These are phyloP conservation scores for Tipula confusa DNA, from an alignment of 2,888 invertebrate genomes.

Conservation along the genomic window DNA sequence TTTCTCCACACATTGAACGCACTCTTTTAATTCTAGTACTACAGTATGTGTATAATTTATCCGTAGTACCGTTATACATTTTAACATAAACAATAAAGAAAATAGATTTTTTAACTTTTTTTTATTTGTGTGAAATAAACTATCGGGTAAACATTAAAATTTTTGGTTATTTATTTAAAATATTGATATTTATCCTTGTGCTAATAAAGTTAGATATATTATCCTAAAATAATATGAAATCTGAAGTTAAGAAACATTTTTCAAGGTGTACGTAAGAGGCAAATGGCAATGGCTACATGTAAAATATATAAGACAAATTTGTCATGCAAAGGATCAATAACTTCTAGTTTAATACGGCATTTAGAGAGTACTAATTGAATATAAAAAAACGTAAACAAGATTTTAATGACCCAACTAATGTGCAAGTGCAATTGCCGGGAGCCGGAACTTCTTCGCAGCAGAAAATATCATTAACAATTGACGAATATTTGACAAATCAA, in stretches of 20 bases:
- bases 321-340: neutral
- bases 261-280: neutral
- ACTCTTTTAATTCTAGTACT: neutral
- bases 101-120: no score
- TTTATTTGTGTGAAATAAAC: no score
- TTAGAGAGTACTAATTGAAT: neutral
- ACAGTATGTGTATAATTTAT: neutral
- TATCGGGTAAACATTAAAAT: no score
- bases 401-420: neutral
- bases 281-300: neutral
- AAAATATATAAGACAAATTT: neutral
- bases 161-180: neutral
- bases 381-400: neutral
- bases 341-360: neutral
- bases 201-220: neutral
- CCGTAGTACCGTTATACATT: neutral
- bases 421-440: neutral
- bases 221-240: neutral
- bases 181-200: neutral
- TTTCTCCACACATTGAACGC: neutral
- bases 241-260: no score
- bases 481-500: neutral
- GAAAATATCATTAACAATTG: no score
- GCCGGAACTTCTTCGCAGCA: neutral
- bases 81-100: neutral